Conservation (phyloP, 1,140 invertebrate species). For the Drosophila yakuba region DNA sequence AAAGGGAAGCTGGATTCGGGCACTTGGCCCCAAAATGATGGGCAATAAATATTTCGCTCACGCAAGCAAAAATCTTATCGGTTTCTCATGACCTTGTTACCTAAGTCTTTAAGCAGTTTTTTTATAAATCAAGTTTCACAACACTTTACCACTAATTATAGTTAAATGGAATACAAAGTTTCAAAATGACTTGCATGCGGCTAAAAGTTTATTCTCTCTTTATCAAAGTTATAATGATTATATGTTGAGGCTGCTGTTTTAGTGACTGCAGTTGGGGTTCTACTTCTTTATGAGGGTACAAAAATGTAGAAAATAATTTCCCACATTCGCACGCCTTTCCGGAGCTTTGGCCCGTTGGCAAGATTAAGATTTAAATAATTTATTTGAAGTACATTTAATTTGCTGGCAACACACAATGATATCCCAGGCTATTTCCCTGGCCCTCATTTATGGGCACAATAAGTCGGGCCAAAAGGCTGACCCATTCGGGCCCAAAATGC, state of each 20-base stretch:
- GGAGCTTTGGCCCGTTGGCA: background rate
- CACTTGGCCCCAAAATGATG: conserved; percentile 3
- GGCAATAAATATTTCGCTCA: conserved; percentile 31
- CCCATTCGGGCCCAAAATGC: conserved; percentile 26
- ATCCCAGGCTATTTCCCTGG: conserved; percentile 13
- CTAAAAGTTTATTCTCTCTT: too few species aligned
- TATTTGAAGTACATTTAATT: conserved; percentile 52
- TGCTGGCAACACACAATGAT: conserved; percentile 37
- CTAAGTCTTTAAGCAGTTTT: too few species aligned
- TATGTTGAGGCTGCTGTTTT: background rate
- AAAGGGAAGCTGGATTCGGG: conserved; percentile 4
- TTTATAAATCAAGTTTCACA: too few species aligned
- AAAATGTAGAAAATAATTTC: background rate
- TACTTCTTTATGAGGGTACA: background rate
- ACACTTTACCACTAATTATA: too few species aligned
- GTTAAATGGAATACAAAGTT: too few species aligned
- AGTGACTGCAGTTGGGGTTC: too few species aligned
- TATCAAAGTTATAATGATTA: background rate
- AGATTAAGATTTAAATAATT: conserved; percentile 61
- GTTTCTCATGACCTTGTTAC: background rate
- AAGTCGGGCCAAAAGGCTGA: conserved; percentile 30
- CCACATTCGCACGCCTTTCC: background rate
- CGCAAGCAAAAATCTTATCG: conserved; percentile 13
- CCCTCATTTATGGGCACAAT: conserved; percentile 23
- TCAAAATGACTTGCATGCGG: too few species aligned